These are phyloP conservation scores for Setophaga petechia DNA, from an alignment of 2,113 vertebrate species.

Conservation along the genomic window DNA sequence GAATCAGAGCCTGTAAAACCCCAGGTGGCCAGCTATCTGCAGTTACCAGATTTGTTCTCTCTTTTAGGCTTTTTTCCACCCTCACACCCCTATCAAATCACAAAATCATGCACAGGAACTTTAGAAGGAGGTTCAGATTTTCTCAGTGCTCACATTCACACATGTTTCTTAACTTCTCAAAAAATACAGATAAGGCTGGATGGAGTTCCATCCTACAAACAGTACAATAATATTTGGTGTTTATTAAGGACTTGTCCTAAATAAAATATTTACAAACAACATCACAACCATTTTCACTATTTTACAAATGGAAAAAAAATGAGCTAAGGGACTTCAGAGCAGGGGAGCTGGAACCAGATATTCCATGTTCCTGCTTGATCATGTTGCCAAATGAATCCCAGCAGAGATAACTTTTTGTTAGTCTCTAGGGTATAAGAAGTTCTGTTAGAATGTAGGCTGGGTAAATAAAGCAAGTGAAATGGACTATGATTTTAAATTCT, in stretches of 20 bases:
- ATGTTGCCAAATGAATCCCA: not conserved
- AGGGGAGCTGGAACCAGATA: not conserved
- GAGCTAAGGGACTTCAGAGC: not conserved
- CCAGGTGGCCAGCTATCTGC: not conserved
- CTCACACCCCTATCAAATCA: not conserved
- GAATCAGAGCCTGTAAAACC: not conserved
- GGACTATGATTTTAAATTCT: not conserved
- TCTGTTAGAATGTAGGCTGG: not conserved
- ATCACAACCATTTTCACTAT: not conserved
- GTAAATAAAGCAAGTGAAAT: not conserved
- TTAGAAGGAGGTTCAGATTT: not conserved
- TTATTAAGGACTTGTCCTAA: not conserved
- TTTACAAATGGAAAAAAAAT: not conserved
- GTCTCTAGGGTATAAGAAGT: not conserved
- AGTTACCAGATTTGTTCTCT: not conserved
- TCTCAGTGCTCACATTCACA: not conserved
- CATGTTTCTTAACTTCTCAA: not conserved
- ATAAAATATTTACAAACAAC: not conserved
- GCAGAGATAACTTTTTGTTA: not conserved
- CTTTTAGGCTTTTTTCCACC: not conserved
- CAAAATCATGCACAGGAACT: not conserved
- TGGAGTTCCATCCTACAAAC: not conserved
- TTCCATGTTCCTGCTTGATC: not conserved
- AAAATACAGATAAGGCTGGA: not conserved
- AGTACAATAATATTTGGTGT: not conserved